These are phyloP conservation scores for Oxyruncus cristatus DNA, from an alignment of 2,113 vertebrate species.

Conservation along the genomic window DNA sequence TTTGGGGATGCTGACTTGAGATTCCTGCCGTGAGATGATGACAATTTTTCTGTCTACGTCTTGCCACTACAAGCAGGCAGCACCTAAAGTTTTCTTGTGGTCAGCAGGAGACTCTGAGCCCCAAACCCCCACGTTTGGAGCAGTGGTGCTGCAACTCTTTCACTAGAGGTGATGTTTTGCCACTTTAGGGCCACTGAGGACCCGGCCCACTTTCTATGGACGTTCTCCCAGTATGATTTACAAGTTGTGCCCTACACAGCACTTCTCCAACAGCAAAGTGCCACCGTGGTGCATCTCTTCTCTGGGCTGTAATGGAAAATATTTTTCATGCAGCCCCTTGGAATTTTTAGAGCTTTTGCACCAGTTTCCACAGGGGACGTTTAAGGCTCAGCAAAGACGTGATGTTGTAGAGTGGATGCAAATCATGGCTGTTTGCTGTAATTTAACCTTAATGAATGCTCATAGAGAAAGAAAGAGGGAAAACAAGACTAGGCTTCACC, in stretches of 20 bases:
- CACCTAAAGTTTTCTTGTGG: neutral
- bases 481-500: neutral
- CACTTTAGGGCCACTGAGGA: constrained; percentile 19
- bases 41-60: neutral
- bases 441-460: neutral
- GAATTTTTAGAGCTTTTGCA: neutral
- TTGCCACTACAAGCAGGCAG: neutral
- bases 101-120: neutral
- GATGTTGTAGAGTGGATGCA: neutral
- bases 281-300: rapidly evolving
- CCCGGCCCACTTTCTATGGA: constrained; percentile 37
- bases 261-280: constrained; percentile 12
- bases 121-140: neutral
- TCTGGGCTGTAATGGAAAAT: neutral
- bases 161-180: neutral
- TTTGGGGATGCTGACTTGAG: neutral
- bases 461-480: neutral
- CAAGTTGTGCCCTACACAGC: constrained; percentile 3
- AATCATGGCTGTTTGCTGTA: neutral
- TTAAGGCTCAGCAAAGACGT: neutral
- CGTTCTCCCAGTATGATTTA: neutral
- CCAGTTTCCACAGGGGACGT: neutral
- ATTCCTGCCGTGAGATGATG: neutral
- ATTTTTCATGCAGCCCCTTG: constrained; percentile 9
- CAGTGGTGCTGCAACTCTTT: neutral